These are phyloP conservation scores for Leptinotarsa undecemlineata DNA, from an alignment of 1,140 invertebrate species.

Conservation along the genomic window DNA sequence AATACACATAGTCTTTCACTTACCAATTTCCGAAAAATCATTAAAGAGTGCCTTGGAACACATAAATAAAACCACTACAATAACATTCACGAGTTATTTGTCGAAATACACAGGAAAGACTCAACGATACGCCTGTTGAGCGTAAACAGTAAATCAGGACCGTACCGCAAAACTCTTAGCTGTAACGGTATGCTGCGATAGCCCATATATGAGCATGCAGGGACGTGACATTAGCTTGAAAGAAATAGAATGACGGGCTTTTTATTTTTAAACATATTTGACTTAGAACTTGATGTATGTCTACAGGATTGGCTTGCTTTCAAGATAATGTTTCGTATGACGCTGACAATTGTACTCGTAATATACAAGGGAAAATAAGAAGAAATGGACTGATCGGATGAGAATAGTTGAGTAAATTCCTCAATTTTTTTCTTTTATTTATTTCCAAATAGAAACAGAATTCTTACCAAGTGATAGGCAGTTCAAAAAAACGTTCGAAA, in stretches of 20 bases:
- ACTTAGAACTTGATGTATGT: neutral
- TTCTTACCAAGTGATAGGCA: too few species aligned
- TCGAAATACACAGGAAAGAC: conserved; percentile 48
- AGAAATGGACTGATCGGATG: neutral
- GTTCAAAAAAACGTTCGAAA: too few species aligned
- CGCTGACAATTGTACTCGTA: neutral
- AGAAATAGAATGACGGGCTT: conserved; percentile 10
- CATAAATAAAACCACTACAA: conserved; percentile 45
- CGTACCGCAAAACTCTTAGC: conserved; percentile 40
- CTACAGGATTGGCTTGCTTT: conserved; percentile 15
- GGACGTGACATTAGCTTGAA: conserved; percentile 20
- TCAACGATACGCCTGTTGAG: conserved; percentile 51
- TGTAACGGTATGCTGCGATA: conserved; percentile 24
- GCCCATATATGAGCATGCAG: conserved; percentile 19
- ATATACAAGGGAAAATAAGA: neutral
- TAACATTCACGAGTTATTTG: conserved; percentile 44
- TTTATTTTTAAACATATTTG: conserved; percentile 11
- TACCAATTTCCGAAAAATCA: conserved; percentile 50
- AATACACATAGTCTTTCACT: conserved; percentile 29
- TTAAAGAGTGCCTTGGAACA: conserved; percentile 49
- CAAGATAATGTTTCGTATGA: neutral
- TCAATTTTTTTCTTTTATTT: too few species aligned
- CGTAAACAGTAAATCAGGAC: conserved; percentile 53
- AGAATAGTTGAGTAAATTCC: too few species aligned
- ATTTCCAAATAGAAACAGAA: too few species aligned